Conservation (phyloP, 2,888 invertebrate species). For the Camptogramma bilineatum region DNA sequence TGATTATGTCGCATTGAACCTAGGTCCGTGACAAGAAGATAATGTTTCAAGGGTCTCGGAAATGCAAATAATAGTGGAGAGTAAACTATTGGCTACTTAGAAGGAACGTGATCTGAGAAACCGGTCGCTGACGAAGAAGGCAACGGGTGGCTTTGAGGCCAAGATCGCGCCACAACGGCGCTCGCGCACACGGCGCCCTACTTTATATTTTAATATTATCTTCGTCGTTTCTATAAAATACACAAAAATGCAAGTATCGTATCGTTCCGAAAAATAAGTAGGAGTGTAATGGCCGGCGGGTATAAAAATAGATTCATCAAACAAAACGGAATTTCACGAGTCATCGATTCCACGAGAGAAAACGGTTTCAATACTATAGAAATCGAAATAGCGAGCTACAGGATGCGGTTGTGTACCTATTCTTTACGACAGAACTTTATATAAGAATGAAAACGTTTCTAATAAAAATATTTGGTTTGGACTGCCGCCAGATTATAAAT, state of each 20-base stretch:
- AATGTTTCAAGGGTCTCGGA: slow-evolving; percentile 43
- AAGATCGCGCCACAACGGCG: slow-evolving; percentile 60
- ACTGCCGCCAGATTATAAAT: slow-evolving; percentile 18
- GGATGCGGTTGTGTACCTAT: slow-evolving; percentile 7
- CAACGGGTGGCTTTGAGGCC: slow-evolving; percentile 78
- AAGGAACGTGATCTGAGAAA: slow-evolving; percentile 67
- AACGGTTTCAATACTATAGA: slow-evolving; percentile 21
- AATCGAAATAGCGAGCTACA: slow-evolving; percentile 6
- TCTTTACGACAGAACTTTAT: slow-evolving; percentile 21
- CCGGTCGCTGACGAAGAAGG: slow-evolving; percentile 81
- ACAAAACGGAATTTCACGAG: slow-evolving; percentile 42
- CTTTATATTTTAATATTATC: slow-evolving; percentile 56
- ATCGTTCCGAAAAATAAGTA: neutral
- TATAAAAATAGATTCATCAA: slow-evolving; percentile 25
- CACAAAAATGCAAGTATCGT: neutral
- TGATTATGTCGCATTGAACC: slow-evolving; percentile 49
- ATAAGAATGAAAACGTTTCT: slow-evolving; percentile 12
- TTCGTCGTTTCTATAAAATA: slow-evolving; percentile 26
- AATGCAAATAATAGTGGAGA: slow-evolving; percentile 60
- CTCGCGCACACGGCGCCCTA: slow-evolving; percentile 59
- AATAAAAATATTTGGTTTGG: slow-evolving; percentile 17
- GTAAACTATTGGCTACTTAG: slow-evolving; percentile 61
- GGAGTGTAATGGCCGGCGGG: neutral
- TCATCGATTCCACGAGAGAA: slow-evolving; percentile 40
- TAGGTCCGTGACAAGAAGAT: slow-evolving; percentile 39